Conservation (phyloP, 2,888 invertebrate species). For the Drosophila stalkeri region DNA sequence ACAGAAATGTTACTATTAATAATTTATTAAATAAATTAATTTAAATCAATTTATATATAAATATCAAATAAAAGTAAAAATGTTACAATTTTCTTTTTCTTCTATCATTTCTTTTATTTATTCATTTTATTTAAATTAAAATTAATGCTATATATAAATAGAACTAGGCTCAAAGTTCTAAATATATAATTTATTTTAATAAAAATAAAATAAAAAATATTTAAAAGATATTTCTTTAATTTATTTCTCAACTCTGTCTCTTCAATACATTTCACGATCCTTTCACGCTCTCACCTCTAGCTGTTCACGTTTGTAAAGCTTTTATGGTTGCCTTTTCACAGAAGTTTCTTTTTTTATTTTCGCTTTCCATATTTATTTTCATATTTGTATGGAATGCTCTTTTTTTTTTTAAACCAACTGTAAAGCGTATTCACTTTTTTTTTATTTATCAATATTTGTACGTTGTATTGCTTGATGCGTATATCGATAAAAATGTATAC, state of each 20-base stretch:
- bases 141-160: too few relatives aligned
- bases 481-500: constrained; percentile 37
- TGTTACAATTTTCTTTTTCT: too few relatives aligned
- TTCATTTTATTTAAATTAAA: too few relatives aligned
- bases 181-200: too few relatives aligned
- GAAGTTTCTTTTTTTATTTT: constrained; percentile 36
- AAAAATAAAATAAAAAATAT: too few relatives aligned
- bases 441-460: constrained; percentile 69
- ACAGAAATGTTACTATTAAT: not conserved
- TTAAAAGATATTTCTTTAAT: not conserved
- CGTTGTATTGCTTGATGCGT: constrained; percentile 50
- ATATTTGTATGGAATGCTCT: constrained; percentile 38
- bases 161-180: too few relatives aligned
- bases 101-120: too few relatives aligned
- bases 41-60: not conserved
- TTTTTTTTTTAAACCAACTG: constrained; percentile 28
- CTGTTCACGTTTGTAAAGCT: constrained; percentile 21
- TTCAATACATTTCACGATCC: not conserved
- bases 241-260: not conserved
- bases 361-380: constrained; percentile 32
- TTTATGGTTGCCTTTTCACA: constrained; percentile 67
- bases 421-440: constrained; percentile 60
- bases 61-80: not conserved
- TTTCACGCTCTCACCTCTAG: constrained; percentile 47
- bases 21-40: not conserved